These are phyloP conservation scores for Tolmerus cingulatus DNA, from an alignment of 2,888 invertebrate species.

Conservation along the genomic window DNA sequence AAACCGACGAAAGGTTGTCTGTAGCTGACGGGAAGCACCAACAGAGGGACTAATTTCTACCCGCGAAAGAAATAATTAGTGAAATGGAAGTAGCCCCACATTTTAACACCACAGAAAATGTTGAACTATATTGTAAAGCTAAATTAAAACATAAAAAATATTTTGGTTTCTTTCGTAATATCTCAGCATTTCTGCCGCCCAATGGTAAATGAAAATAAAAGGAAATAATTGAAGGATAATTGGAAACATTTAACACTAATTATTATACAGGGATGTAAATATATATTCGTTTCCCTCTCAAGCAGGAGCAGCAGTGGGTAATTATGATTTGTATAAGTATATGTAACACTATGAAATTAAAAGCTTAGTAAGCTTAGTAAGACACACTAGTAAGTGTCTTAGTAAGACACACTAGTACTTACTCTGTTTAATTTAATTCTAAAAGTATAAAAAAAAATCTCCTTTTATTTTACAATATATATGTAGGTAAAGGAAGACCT, in stretches of 20 bases:
- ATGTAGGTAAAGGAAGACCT: no score
- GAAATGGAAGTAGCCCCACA: slow-evolving; percentile 21
- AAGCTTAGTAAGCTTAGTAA: no score
- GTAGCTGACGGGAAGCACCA: slow-evolving; percentile 15
- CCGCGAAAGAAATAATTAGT: slow-evolving; percentile 34
- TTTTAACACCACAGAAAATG: slow-evolving; percentile 17
- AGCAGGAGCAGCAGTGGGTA: no score
- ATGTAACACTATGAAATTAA: no score
- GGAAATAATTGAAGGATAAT: background rate
- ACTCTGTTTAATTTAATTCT: no score
- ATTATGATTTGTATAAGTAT: no score
- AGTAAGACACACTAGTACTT: no score
- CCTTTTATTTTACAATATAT: no score
- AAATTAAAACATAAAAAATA: background rate
- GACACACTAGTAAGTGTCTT: no score
- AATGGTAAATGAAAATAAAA: background rate
- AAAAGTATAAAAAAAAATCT: no score
- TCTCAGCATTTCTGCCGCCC: background rate
- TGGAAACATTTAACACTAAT: background rate
- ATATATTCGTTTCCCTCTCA: no score
- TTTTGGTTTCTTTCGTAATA: background rate
- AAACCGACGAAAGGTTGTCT: slow-evolving; percentile 23
- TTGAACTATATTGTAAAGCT: background rate
- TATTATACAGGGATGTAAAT: no score
- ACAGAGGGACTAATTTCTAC: slow-evolving; percentile 33